A percentile compares a stretch with the other conserved stretches of the same genome.
Conservation (phyloP, 2,797 vertebrate genomes). For the Sciurus vulgaris region DNA sequence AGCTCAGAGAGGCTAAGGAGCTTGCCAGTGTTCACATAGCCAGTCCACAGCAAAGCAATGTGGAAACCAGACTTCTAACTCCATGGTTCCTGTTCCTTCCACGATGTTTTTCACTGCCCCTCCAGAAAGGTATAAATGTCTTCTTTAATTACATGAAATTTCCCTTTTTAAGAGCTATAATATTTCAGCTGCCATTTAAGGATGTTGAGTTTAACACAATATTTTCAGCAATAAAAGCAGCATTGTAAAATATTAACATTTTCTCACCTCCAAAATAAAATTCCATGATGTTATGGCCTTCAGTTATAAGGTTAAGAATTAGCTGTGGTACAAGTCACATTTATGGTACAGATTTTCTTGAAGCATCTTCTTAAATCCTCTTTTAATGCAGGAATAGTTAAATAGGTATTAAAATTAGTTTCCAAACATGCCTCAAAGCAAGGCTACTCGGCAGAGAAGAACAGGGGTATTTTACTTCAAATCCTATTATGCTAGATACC, state of each 20-base stretch:
- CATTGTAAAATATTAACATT: conserved; percentile 58
- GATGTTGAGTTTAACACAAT: conserved; percentile 20
- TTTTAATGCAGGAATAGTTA: conserved; percentile 63
- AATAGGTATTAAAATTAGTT: conserved; percentile 35
- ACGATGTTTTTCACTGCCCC: neutral
- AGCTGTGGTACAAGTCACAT: conserved; percentile 5
- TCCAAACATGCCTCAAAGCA: conserved; percentile 47
- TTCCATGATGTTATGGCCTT: conserved; percentile 47
- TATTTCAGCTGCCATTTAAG: conserved; percentile 54
- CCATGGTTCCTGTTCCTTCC: neutral
- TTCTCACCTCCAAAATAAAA: conserved; percentile 65
- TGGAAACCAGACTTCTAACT: neutral
- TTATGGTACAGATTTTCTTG: conserved; percentile 25
- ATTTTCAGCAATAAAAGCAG: conserved; percentile 60
- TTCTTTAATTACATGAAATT: conserved; percentile 56
- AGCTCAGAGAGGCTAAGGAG: neutral
- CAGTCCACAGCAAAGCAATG: neutral
- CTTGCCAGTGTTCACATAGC: neutral
- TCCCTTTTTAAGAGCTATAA: neutral
- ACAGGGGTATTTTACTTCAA: neutral
- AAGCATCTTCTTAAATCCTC: conserved; percentile 14
- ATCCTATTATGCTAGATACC: neutral
- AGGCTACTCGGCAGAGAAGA: neutral
- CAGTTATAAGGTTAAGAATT: conserved; percentile 62
- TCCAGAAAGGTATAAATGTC: neutral